Evolutionary conservation across 2,113 vertebrate species (phyloP).

Genomic region (Sphyrna mokarran): DNA sequence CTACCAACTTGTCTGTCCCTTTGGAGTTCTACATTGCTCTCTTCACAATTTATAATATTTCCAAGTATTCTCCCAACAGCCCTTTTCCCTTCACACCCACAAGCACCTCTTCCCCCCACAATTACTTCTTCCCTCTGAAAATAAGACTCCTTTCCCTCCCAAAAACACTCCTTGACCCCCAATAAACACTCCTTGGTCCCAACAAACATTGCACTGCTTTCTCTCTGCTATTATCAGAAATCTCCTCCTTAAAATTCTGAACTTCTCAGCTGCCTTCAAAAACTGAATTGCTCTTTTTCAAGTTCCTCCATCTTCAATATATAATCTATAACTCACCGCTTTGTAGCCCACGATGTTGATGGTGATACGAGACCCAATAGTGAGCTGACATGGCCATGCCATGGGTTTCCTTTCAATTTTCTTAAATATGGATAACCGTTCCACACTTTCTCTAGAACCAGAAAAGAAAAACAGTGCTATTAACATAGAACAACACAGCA

Average conservation of each 20-base stretch:
- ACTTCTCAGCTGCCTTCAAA: background rate
- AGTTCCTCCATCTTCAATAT: background rate
- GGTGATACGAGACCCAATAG: slow-evolving; percentile 76
- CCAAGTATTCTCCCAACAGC: no score
- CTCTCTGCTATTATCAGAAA: no score
- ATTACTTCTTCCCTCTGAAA: background rate
- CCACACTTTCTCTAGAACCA: slow-evolving; percentile 67
- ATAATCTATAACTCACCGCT: slow-evolving; percentile 64
- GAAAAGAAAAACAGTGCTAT: background rate
- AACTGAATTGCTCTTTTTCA: background rate
- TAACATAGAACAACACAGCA: no score
- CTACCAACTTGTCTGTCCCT: no score
- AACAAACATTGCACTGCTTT: background rate
- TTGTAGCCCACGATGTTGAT: slow-evolving; percentile 88
- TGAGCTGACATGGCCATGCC: slow-evolving; percentile 80
- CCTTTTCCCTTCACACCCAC: background rate
- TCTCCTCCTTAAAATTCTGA: background rate
- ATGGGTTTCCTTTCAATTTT: slow-evolving; percentile 63
- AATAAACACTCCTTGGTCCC: no score
- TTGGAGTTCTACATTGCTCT: no score
- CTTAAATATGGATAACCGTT: slow-evolving; percentile 80
- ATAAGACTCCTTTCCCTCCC: background rate
- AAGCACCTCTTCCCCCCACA: background rate
- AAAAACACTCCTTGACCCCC: no score
- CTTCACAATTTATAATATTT: no score